Evolutionary conservation across 2,888 invertebrate genomes (phyloP).

Genomic region (Trissonchulus sp.): DNA sequence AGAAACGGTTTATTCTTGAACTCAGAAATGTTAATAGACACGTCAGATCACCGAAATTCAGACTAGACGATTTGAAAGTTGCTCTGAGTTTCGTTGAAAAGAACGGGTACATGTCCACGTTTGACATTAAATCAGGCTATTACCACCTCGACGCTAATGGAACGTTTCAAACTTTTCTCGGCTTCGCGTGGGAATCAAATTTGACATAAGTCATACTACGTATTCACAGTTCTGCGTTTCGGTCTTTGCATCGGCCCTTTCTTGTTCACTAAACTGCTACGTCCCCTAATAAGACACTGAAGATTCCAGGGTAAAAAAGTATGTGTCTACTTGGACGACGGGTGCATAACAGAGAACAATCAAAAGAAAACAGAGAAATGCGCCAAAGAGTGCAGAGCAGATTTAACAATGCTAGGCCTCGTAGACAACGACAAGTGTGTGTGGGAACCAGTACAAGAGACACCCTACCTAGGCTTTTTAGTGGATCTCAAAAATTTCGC

Average conservation of each 20-base stretch:
- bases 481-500: background rate
- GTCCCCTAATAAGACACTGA: background rate
- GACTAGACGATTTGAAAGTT: background rate
- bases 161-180: background rate
- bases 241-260: conserved; percentile 18
- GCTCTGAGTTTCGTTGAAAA: background rate
- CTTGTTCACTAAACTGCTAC: conserved; percentile 1
- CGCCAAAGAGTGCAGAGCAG: background rate
- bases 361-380: too few species aligned
- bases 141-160: background rate
- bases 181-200: background rate
- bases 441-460: too few species aligned
- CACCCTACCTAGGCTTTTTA: conserved; percentile 6
- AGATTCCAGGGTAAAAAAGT: background rate
- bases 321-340: background rate
- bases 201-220: background rate
- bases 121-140: conserved; percentile 14
- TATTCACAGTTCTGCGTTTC: background rate
- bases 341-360: background rate
- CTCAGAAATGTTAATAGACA: background rate
- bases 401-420: background rate
- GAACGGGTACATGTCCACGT: background rate
- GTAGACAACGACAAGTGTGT: too few species aligned
- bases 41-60: background rate
- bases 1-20: background rate